Evolutionary conservation across 2,113 vertebrate species (phyloP), one percentile per base, ranked within the genome.

Genomic region (Muntiacus muntjak): DNA sequence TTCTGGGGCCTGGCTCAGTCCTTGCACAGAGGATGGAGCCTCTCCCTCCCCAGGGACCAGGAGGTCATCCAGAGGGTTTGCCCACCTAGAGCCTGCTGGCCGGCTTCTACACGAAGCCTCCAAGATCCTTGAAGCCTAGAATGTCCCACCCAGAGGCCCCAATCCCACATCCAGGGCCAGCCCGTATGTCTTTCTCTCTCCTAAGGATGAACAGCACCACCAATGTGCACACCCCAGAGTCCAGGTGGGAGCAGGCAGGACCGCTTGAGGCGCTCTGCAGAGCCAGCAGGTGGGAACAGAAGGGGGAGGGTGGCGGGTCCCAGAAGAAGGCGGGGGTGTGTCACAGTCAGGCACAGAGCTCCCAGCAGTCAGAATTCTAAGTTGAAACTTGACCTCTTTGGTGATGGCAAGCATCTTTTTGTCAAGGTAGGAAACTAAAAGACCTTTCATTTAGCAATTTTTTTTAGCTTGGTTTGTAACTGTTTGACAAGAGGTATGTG

Each of bases 261-360:
- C 36, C 10, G 5, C 10, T 40, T 40, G 10, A 40, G 10, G 21
- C 13, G 5, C n/a, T 74, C 6, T 74, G 6, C 3, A 28, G 52
- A 50, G 55, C 13, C 78, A n/a, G 33, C 1, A 13, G 26, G 19
- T 60, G 58, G 16, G 28, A 3, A 67, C 0, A 26, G 50, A 71
- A 58, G 47, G 1, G 13, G 2, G 3, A 10, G 25, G 30, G 36
- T 15, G 8, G 45, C 9, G 2, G 47, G 2, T 67, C 23, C n/a
- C 43, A 19, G 33, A 30, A 85, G 8, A 45, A 58, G 36, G 36
- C 9, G 40, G 33, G 33, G 19, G 26, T 50, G 3, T 71, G 52
- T 13, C 12, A 36, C 17, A 45, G n/a, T 54, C 57, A 87, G 67
- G 67, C 71, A 40, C 12, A 57, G 57, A 50, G 30, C 83, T 47